Conservation (phyloP, 2,888 invertebrate genomes). For the Mongoloraphidia duomilia region DNA sequence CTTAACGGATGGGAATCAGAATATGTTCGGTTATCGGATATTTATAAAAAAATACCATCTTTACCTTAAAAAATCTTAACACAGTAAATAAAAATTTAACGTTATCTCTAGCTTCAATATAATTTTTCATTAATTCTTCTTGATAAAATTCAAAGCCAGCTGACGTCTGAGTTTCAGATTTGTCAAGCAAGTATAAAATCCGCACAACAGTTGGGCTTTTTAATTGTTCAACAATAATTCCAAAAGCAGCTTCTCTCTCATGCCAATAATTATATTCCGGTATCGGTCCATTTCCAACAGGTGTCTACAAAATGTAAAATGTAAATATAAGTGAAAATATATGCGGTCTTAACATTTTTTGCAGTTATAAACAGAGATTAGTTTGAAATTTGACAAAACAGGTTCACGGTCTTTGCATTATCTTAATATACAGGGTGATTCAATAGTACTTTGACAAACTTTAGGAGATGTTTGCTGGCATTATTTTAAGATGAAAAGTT, state of each 20-base stretch:
- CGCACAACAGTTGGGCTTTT: constrained; percentile 52
- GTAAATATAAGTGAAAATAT: no score
- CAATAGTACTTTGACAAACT: no score
- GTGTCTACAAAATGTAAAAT: constrained; percentile 27
- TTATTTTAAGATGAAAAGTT: no score
- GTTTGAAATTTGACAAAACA: no score
- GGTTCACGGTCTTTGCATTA: no score
- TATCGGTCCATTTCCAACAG: constrained; percentile 61
- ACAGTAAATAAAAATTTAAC: constrained; percentile 62
- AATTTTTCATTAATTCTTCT: constrained; percentile 46
- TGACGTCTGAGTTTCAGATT: constrained; percentile 37
- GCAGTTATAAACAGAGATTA: no score
- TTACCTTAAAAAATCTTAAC: constrained; percentile 53
- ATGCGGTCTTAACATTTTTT: no score
- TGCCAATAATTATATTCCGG: constrained; percentile 81
- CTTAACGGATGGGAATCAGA: no score
- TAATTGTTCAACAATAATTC: constrained; percentile 66
- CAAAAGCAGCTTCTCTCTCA: constrained; percentile 61
- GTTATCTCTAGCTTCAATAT: constrained; percentile 62
- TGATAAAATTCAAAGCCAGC: constrained; percentile 45
- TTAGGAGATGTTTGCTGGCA: no score
- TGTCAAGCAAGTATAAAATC: constrained; percentile 42
- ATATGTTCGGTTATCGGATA: not conserved
- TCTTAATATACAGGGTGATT: no score
- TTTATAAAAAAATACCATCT: constrained; percentile 1